Conservation (phyloP, 2,797 vertebrate genomes). For the Enteromius trimaculatus region DNA sequence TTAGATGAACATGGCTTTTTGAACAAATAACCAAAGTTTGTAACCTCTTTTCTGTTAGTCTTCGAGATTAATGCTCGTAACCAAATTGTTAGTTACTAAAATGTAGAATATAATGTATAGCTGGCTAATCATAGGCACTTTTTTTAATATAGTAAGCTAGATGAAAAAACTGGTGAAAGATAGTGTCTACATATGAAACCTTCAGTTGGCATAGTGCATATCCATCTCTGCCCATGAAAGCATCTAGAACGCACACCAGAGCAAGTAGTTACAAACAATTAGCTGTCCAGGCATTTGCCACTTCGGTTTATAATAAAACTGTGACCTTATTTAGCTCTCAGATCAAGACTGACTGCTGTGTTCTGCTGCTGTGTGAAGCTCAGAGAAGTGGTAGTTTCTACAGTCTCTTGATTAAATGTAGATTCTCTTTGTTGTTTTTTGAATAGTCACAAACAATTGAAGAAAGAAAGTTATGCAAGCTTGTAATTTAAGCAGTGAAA, state of each 20-base stretch:
- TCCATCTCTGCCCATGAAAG: conserved; percentile 6
- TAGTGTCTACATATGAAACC: not conserved
- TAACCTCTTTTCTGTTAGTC: not conserved
- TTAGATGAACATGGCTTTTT: not conserved
- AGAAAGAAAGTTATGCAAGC: conserved; percentile 6
- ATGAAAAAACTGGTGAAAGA: not conserved
- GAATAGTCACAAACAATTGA: conserved; percentile 19
- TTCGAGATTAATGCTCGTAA: not conserved
- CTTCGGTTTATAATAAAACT: not conserved
- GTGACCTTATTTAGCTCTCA: not conserved
- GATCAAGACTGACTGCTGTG: not conserved
- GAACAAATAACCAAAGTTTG: not conserved
- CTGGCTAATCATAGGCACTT: not conserved
- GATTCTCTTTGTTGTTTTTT: conserved; percentile 21
- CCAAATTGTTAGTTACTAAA: not conserved
- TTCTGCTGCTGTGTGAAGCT: conserved; percentile 9
- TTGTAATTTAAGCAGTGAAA: conserved; percentile 17
- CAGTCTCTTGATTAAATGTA: conserved; percentile 10
- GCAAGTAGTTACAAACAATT: not conserved
- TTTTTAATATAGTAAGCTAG: not conserved
- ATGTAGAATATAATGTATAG: not conserved
- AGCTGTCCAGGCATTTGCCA: not conserved
- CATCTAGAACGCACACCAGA: not conserved
- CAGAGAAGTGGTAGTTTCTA: not conserved
- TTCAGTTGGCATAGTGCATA: not conserved